phyloP scores from a whole-genome alignment of 2,888 invertebrate genomes.

The Trisateles emortualis region DNA sequence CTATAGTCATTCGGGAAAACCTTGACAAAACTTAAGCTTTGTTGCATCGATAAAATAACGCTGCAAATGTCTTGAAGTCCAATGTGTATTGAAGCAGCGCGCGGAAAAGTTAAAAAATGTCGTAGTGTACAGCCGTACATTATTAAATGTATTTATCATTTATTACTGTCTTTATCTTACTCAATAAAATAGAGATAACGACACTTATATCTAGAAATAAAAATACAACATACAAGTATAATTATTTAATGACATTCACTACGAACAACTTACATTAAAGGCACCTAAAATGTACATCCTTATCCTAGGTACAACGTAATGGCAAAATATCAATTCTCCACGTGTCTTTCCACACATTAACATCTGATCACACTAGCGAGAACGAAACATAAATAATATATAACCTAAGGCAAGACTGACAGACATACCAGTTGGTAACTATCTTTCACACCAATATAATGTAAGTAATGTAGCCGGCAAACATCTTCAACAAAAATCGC shows the following conservation, averaged over 20 bases:
- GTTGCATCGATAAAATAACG: no score
- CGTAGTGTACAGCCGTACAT: no score
- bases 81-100: no score
- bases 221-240: constrained; percentile 45
- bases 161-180: no score
- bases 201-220: constrained; percentile 1
- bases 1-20: no score
- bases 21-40: no score
- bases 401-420: constrained; percentile 76
- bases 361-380: constrained; percentile 67
- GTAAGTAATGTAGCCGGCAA: no score
- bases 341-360: constrained; percentile 61
- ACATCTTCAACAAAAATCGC: no score
- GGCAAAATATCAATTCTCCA: constrained; percentile 80
- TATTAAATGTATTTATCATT: no score
- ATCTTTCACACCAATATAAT: constrained; percentile 54
- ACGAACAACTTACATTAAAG: constrained; percentile 81
- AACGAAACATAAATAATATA: constrained; percentile 76
- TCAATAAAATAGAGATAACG: no score
- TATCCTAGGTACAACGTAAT: constrained; percentile 84
- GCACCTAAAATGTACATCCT: constrained; percentile 85
- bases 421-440: constrained; percentile 72
- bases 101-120: no score
- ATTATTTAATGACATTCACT: constrained; percentile 79
- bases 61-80: no score